Evolutionary conservation across 2,113 vertebrate species (phyloP).

Genomic region (Miniopterus natalensis): DNA sequence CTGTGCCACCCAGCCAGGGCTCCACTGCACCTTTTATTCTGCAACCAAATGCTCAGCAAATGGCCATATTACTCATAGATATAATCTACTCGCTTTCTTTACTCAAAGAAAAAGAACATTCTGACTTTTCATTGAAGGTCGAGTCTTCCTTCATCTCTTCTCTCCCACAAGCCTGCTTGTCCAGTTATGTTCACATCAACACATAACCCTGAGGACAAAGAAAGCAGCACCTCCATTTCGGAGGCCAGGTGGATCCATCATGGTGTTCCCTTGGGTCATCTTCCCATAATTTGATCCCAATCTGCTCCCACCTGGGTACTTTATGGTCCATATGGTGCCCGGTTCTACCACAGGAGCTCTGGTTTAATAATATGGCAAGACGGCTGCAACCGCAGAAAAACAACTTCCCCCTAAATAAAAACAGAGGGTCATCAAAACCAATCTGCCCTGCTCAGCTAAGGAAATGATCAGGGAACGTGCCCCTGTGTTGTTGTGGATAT

Average conservation of each 20-base stretch:
- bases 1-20: too few relatives aligned
- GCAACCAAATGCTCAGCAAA: not conserved
- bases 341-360: not conserved
- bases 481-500: not conserved
- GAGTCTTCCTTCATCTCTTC: not conserved
- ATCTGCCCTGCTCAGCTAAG: constrained; percentile 52
- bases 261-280: not conserved
- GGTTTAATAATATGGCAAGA: not conserved
- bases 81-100: constrained; percentile 75
- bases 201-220: not conserved
- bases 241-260: constrained; percentile 16
- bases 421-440: not conserved
- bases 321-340: constrained; percentile 42
- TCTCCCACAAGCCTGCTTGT: not conserved
- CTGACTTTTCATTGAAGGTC: constrained; percentile 70
- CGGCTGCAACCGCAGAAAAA: constrained; percentile 47
- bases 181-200: not conserved
- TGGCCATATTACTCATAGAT: rapidly evolving
- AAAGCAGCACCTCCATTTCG: not conserved
- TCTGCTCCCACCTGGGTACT: constrained; percentile 62
- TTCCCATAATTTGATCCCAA: constrained; percentile 31
- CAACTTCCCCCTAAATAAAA: constrained; percentile 48
- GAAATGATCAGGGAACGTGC: not conserved
- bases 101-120: not conserved
- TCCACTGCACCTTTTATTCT: rapidly evolving